Conservation (phyloP, 2,888 invertebrate genomes). For the Beris morrisii region DNA sequence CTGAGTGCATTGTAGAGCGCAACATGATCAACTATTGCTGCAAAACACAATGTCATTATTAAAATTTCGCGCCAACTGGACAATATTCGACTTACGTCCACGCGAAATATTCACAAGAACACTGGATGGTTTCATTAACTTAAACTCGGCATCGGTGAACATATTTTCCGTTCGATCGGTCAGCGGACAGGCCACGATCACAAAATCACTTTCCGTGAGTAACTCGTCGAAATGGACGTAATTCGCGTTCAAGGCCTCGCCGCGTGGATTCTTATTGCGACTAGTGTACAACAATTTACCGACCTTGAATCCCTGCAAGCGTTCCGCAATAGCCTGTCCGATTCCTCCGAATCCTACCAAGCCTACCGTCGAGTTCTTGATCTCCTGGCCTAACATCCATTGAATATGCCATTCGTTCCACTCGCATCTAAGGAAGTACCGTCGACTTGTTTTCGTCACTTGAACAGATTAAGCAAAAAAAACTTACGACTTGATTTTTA, state of each 20-base stretch:
- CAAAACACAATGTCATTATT: constrained; percentile 34
- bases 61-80: neutral
- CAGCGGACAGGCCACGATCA: constrained; percentile 65
- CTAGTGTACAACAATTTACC: constrained; percentile 70
- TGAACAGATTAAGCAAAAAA: neutral
- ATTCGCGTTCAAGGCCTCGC: constrained; percentile 59
- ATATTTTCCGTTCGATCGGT: constrained; percentile 64
- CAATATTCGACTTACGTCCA: constrained; percentile 53
- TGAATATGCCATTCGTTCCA: constrained; percentile 67
- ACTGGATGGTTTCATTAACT: constrained; percentile 68
- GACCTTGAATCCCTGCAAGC: constrained; percentile 70
- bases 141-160: constrained; percentile 64
- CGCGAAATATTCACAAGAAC: constrained; percentile 69
- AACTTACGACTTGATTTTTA: constrained; percentile 56
- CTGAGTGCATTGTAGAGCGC: constrained; percentile 78
- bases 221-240: constrained; percentile 64
- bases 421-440: constrained; percentile 44
- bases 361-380: constrained; percentile 74
- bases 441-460: too few species aligned
- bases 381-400: constrained; percentile 74
- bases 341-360: constrained; percentile 74
- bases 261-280: constrained; percentile 64
- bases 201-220: constrained; percentile 65
- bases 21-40: constrained; percentile 75
- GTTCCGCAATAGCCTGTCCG: constrained; percentile 68